A percentile compares a stretch with the other conserved stretches of the same genome.
Conservation (phyloP, 2,888 invertebrate species). For the Shargacucullia verbasci region DNA sequence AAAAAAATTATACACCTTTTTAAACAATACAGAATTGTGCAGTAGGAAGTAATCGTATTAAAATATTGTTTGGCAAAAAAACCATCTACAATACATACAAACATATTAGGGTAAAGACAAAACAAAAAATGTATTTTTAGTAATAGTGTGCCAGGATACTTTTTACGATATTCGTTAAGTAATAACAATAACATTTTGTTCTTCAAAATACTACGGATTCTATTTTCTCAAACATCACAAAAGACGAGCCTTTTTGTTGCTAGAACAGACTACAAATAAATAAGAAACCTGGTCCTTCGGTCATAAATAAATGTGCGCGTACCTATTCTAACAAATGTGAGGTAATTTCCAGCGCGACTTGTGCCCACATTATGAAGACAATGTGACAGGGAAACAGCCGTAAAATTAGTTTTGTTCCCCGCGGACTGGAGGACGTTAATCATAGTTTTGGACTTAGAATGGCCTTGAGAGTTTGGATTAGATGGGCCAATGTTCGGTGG, state of each 20-base stretch:
- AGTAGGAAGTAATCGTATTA: no score
- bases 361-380: constrained; percentile 53
- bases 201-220: no score
- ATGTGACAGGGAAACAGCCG: constrained; percentile 44
- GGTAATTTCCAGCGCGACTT: constrained; percentile 50
- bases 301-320: constrained; percentile 41
- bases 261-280: constrained; percentile 42
- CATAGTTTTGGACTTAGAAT: constrained; percentile 46
- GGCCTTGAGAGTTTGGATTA: constrained; percentile 32
- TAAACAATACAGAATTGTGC: no score
- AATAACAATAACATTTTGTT: no score
- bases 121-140: no score
- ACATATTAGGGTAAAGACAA: no score
- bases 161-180: no score
- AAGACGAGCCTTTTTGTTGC: constrained; percentile 30
- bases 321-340: constrained; percentile 46
- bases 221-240: constrained; percentile 19
- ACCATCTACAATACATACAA: no score
- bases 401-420: constrained; percentile 54
- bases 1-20: no score
- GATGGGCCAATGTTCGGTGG: neutral
- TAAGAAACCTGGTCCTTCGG: constrained; percentile 11
- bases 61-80: no score
- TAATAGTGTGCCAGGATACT: no score
- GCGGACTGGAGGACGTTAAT: constrained; percentile 42